Base-by-base conservation (phyloP, 2,113 vertebrate genomes). In the Poecilia latipinna region DNA sequence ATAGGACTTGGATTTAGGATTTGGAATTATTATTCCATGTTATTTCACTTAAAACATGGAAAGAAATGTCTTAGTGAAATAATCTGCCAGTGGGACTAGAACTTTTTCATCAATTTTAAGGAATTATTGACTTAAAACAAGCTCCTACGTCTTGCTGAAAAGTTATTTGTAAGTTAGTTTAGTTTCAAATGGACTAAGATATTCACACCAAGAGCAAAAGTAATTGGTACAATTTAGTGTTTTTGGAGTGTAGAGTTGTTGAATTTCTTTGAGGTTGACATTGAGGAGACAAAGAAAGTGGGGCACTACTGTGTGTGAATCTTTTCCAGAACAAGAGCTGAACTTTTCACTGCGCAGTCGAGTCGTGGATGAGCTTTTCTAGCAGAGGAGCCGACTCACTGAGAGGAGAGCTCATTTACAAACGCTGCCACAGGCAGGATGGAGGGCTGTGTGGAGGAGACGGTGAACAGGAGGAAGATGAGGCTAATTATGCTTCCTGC, bases 401-500 rank as follows among this genome's bases (percentile, higher is more conserved):
- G 19, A 22, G 69, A 70, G 57, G 42, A 57, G 31, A 62, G 77
- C 61, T 84, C 11, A 80, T 86, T 80, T 84, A 72, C 77, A 80
- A 74, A 78, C 13, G 74, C 65, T n/a, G 86, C 88, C 83, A 80
- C 69, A 61, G 88, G 88, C 88, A 54, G 12, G 51, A 74, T 63
- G 17, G 70, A 70, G 67, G 42, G 71, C n/a, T 42, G 57, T n/a
- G 32, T 0, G 69, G 60, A 32, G 70, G 35, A 77, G 80, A 54
- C 12, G 0, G 15, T 31, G 63, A 68, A 67, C 1, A 4, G 12
- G 19, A 83, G 77, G 80, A 63, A 75, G 82, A 86, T 69, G 78
- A 86, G 78, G 70, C 63, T 83, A 83, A 88, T 90, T 87, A 87
- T 81, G 75, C 78, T 75, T 78, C 70, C 80, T 1, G 28, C 75